Percentiles rank a stretch among this genome's conserved stretches.
phyloP scores from a whole-genome alignment of 1,140 invertebrate species.

The Colletes gigas region DNA sequence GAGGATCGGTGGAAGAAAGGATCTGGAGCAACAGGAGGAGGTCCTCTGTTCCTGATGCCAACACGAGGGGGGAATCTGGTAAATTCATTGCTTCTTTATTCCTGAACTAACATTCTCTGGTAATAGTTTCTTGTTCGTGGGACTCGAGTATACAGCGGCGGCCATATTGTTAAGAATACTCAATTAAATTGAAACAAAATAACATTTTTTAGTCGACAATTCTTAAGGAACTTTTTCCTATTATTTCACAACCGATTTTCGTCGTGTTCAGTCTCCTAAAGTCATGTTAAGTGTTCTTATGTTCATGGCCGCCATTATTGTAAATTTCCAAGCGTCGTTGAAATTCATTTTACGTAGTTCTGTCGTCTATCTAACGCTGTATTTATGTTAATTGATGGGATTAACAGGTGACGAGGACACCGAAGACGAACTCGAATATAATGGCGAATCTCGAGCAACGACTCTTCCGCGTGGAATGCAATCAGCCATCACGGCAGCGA shows the following conservation, averaged over 20 bases:
- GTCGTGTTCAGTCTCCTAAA: no score
- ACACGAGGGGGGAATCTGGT: constrained; percentile 83
- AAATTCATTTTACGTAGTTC: neutral
- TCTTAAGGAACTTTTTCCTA: no score
- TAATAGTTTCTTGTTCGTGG: no score
- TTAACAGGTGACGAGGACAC: constrained; percentile 86
- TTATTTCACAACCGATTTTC: no score
- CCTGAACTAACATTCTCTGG: neutral
- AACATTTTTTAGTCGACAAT: no score
- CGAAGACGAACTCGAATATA: constrained; percentile 81
- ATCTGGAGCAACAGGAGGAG: constrained; percentile 82
- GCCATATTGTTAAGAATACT: no score
- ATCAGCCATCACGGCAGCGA: constrained; percentile 82
- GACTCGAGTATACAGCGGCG: no score
- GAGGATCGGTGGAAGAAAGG: constrained; percentile 78
- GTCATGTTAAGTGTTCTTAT: no score
- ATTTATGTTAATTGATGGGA: constrained; percentile 68
- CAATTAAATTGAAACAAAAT: no score
- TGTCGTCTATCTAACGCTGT: no score
- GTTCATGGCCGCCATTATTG: no score
- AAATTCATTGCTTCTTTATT: constrained; percentile 50
- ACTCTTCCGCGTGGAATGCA: constrained; percentile 86
- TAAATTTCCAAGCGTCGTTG: no score
- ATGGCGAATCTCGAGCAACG: constrained; percentile 80
- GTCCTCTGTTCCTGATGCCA: constrained; percentile 86